Evolutionary conservation across 2,113 vertebrate species (phyloP).

Genomic region (Setophaga coronata): DNA sequence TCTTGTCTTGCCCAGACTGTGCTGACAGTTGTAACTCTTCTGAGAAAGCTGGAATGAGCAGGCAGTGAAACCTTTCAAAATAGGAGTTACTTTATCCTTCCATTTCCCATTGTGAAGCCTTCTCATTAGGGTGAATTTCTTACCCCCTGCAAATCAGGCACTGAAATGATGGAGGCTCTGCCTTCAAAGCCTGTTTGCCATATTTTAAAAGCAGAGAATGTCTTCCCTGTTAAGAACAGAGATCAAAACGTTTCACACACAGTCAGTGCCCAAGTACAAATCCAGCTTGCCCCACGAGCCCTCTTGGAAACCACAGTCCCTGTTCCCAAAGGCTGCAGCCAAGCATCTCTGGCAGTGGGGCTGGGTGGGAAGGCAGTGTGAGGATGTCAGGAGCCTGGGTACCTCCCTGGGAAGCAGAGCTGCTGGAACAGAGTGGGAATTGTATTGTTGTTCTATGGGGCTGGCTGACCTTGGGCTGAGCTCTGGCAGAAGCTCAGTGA

Average conservation of each 20-base stretch:
- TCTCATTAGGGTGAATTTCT: not conserved
- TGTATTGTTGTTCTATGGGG: not conserved
- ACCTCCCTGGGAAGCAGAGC: not conserved
- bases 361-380: not conserved
- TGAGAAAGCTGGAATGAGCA: not conserved
- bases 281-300: not conserved
- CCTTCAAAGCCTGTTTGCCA: not conserved
- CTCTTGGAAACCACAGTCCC: not conserved
- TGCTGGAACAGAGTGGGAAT: not conserved
- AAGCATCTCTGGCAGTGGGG: not conserved
- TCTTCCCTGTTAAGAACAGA: not conserved
- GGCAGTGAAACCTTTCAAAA: not conserved
- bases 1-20: not conserved
- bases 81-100: not conserved
- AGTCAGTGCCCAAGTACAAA: not conserved
- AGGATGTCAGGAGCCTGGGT: not conserved
- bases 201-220: not conserved
- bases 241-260: not conserved
- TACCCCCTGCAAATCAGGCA: not conserved
- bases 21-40: not conserved
- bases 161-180: not conserved
- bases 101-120: not conserved
- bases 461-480: not conserved
- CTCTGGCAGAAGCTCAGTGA: not conserved
- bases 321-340: not conserved